A percentile compares a stretch with the other conserved stretches of the same genome.
phyloP scores from a whole-genome alignment of 2,797 vertebrate genomes.

The Eleutherodactylus coqui region DNA sequence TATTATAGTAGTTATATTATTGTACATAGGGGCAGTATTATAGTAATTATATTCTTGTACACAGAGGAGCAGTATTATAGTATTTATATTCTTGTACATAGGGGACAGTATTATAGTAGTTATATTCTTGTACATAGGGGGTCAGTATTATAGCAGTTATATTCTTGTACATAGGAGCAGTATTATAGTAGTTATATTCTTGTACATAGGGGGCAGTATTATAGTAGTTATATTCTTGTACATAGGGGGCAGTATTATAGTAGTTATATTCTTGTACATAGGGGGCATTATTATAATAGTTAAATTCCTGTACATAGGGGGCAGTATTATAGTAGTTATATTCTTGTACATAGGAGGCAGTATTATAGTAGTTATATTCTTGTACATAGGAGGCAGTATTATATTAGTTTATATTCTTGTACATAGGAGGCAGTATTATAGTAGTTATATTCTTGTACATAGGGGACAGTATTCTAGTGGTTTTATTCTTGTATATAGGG shows the following conservation, averaged over 20 bases:
- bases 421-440: neutral
- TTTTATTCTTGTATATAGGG: neutral
- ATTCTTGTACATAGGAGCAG: neutral
- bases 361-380: neutral
- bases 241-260: too few species aligned
- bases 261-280: too few species aligned
- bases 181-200: too few species aligned
- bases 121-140: neutral
- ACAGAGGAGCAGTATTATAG: neutral
- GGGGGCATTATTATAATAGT: too few species aligned
- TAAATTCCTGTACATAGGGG: too few species aligned
- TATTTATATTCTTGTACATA: neutral
- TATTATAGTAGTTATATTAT: constrained; percentile 1
- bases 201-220: too few species aligned
- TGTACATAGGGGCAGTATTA: neutral
- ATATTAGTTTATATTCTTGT: neutral
- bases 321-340: constrained; percentile 4
- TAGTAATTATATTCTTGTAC: neutral
- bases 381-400: neutral
- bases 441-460: constrained; percentile 1
- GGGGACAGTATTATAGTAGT: neutral
- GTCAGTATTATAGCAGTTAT: constrained; percentile 4
- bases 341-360: neutral
- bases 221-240: too few species aligned
- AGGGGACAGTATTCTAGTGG: neutral